A percentile compares a stretch with the other conserved stretches of the same genome.
These are phyloP conservation scores for Siniperca obscura DNA, from an alignment of 2,797 vertebrate species.

Conservation along the genomic window DNA sequence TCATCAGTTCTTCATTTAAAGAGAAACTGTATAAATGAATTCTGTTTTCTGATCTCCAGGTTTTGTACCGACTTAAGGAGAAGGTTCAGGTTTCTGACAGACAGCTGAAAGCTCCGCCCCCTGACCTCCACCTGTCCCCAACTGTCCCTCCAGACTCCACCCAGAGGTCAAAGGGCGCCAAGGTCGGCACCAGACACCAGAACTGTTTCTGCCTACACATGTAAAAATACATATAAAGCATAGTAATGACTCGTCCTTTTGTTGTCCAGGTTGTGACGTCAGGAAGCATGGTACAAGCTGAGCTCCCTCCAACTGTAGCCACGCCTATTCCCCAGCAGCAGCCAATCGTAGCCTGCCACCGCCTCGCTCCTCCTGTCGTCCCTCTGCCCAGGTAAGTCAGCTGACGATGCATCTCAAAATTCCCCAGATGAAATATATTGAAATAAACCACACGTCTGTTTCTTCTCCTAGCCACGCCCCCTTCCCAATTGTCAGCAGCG, in stretches of 20 bases:
- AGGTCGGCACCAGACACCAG: conserved; percentile 31
- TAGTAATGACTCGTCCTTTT: accelerated
- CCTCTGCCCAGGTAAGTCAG: conserved; percentile 63
- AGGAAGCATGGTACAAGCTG: conserved; percentile 94
- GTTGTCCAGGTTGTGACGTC: conserved; percentile 72
- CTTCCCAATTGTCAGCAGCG: neutral
- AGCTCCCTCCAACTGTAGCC: conserved; percentile 84
- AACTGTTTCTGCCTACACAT: accelerated
- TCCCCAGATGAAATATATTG: neutral
- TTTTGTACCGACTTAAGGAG: conserved; percentile 94
- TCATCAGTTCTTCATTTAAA: neutral
- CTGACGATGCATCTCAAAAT: neutral
- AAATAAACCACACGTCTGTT: neutral
- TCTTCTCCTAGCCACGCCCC: conserved; percentile 51
- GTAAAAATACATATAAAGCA: neutral
- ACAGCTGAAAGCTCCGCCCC: conserved; percentile 89
- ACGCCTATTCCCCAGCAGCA: conserved; percentile 67
- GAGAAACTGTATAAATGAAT: neutral
- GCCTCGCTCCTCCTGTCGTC: conserved; percentile 45
- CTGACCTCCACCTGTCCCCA: conserved; percentile 87
- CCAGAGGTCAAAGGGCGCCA: conserved; percentile 77
- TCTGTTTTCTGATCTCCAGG: conserved; percentile 76
- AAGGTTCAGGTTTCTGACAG: conserved; percentile 90
- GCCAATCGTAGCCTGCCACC: conserved; percentile 69
- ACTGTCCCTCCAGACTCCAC: conserved; percentile 79